Percentiles rank a stretch among this genome's conserved stretches.
Evolutionary conservation across 2,113 vertebrate genomes (phyloP).

Genomic region (Prinia subflava): DNA sequence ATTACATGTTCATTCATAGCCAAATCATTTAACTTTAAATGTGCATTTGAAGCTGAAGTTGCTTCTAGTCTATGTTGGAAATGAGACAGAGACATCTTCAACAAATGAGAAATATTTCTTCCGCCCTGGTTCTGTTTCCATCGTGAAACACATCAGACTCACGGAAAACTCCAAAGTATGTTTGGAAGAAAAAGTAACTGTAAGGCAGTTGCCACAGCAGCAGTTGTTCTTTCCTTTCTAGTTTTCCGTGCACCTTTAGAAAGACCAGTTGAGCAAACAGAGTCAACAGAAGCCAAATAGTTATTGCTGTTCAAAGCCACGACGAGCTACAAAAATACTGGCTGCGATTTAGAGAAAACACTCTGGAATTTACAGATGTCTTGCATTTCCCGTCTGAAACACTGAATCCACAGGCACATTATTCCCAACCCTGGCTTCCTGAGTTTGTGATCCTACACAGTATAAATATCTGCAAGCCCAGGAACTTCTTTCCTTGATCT

Average conservation of each 20-base stretch:
- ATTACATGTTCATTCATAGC: not conserved
- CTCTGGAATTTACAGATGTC: not conserved
- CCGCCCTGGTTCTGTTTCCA: not conserved
- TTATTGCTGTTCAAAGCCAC: not conserved
- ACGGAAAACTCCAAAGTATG: not conserved
- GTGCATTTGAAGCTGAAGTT: not conserved
- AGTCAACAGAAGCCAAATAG: not conserved
- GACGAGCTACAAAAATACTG: not conserved
- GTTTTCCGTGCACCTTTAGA: not conserved
- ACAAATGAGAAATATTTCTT: not conserved
- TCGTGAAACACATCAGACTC: not conserved
- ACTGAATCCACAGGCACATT: not conserved
- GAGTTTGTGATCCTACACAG: accelerated
- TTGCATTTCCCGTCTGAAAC: not conserved
- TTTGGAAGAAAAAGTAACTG: not conserved
- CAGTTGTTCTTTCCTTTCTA: not conserved
- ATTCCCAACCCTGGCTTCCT: not conserved
- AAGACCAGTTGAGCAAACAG: not conserved
- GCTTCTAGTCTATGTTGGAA: not conserved
- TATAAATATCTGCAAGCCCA: not conserved
- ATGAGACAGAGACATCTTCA: not conserved
- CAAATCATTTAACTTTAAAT: not conserved
- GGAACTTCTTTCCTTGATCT: not conserved
- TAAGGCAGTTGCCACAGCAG: not conserved
- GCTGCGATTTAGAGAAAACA: not conserved